phyloP scores from a whole-genome alignment of 2,888 invertebrate genomes.

The Ormyrus rosae region DNA sequence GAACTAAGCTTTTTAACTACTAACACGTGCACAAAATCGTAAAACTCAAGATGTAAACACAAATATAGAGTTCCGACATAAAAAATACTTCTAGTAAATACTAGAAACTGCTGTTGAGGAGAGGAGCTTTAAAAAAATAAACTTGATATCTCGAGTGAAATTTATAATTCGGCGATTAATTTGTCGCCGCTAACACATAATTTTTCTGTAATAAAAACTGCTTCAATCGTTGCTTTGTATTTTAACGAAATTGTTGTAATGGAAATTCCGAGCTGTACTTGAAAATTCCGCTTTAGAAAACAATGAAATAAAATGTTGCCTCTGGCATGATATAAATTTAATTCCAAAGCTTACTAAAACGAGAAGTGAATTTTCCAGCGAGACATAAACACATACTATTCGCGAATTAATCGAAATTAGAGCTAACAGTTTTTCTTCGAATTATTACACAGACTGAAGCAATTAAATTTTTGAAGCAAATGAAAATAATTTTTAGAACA shows the following conservation, averaged over 20 bases:
- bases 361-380: constrained; percentile 38
- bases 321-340: constrained; percentile 42
- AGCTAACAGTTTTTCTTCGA: constrained; percentile 15
- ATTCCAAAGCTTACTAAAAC: background rate
- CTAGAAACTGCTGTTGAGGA: constrained; percentile 25
- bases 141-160: background rate
- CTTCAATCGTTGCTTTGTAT: too few relatives aligned
- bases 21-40: constrained; percentile 45
- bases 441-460: too few relatives aligned
- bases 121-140: background rate
- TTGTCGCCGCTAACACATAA: too few relatives aligned
- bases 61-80: constrained; percentile 18
- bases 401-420: constrained; percentile 32
- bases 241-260: too few relatives aligned
- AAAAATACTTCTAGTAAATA: constrained; percentile 2
- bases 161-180: background rate
- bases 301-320: background rate
- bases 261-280: too few relatives aligned
- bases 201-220: too few relatives aligned
- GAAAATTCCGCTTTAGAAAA: too few relatives aligned
- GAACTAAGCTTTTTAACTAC: constrained; percentile 35
- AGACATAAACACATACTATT: constrained; percentile 28
- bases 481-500: too few relatives aligned
- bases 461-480: too few relatives aligned
- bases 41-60: constrained; percentile 37